Conservation (phyloP, 1,140 invertebrate species). For the Heterodera schachtii region DNA sequence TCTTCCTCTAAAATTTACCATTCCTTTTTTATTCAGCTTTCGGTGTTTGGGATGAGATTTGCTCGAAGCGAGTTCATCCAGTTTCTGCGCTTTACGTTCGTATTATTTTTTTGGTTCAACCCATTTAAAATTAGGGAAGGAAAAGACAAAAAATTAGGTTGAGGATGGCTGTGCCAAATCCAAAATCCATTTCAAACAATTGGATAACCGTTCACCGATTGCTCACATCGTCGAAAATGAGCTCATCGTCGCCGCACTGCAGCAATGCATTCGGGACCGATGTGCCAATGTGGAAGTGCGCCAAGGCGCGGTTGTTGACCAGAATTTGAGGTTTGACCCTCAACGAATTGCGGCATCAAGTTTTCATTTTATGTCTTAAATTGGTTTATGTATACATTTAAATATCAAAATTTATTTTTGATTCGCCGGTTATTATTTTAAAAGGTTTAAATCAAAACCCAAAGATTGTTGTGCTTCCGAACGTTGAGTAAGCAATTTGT, state of each 20-base stretch:
- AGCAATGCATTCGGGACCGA: slow-evolving; percentile 37
- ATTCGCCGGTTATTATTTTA: too few species aligned
- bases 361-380: too few species aligned
- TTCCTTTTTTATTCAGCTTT: slow-evolving; percentile 42
- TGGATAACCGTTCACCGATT: slow-evolving; percentile 25
- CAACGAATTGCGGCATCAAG: too few species aligned
- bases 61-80: slow-evolving; percentile 40
- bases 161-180: slow-evolving; percentile 47
- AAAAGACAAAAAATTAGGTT: slow-evolving; percentile 25
- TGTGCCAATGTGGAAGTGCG: slow-evolving; percentile 45
- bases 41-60: slow-evolving; percentile 45
- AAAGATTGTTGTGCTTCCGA: too few species aligned
- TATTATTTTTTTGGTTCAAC: slow-evolving; percentile 20
- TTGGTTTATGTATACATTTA: slow-evolving; percentile 10
- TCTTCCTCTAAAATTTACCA: neutral
- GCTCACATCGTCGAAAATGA: slow-evolving; percentile 52
- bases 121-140: neutral
- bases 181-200: slow-evolving; percentile 47
- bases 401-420: neutral
- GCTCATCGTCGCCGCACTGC: slow-evolving; percentile 40
- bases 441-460: too few species aligned
- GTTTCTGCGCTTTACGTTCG: slow-evolving; percentile 49
- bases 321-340: slow-evolving; percentile 39
- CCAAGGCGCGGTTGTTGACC: slow-evolving; percentile 36
- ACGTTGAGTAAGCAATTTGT: too few species aligned